Base-by-base conservation (phyloP, 2,113 vertebrate genomes). In the Myotis yumanensis region DNA sequence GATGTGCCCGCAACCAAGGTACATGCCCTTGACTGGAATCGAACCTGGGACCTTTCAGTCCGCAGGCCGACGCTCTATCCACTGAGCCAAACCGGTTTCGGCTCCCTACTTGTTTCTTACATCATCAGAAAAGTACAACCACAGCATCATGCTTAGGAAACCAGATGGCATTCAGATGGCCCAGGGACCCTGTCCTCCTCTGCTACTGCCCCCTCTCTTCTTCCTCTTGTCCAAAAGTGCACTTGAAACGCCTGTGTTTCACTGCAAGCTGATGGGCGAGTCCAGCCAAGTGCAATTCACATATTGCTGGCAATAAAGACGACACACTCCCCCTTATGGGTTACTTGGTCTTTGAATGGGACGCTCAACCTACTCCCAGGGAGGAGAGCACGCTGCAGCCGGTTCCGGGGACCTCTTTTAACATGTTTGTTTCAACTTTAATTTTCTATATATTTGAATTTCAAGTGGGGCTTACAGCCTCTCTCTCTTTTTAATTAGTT, bases 311-410 rank as follows among this genome's bases (percentile, higher is more conserved):
- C 30, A 86, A 80, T 35, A 20, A 73, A 92, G 11, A 64, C 86
- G 71, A 96, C 86, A 76, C 11, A 14, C 57, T 28, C 12, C 77
- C 7, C 30, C n/a, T 14, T 25, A 40, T 79, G 82, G 35, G 51
- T 84, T 95, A 86, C 75, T 66, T 92, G 81, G 64, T 87, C 79
- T 93, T 69, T 16, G 11, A 28, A 84, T n/a, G 89, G 86, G 37
- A 69, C 30, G 43, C 89, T 96, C 93, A 97, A 85, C 25, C 40
- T 43, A 4, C 57, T 92, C 81, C 14, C 89, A 48, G n/a, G 43
- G 35, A 81, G 48, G 76, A 54, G 75, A 90, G 2, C 17, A 5
- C 4, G 28, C 46, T 4, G 18, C 16, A 81, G 62, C 71, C 95
- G 28, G 97, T 80, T 18, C 43, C 32, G 37, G 22, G 52, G 40